Conservation (phyloP, 2,888 invertebrate species). For the Campopleginae sp. region DNA sequence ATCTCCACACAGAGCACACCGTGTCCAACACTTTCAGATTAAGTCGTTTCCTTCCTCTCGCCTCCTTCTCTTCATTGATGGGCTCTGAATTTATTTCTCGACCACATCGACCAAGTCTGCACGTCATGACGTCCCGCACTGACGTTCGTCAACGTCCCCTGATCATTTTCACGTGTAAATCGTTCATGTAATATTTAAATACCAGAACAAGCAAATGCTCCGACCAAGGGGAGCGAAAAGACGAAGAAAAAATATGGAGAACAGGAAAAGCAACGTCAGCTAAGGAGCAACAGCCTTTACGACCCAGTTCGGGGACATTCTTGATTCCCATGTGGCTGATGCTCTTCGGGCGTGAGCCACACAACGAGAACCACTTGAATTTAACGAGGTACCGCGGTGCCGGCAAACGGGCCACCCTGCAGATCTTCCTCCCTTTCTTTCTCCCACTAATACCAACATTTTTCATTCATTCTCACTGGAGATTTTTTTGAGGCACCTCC, state of each 20-base stretch:
- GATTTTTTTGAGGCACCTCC: slow-evolving; percentile 5
- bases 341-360: slow-evolving; percentile 71
- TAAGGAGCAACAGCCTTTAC: slow-evolving; percentile 74
- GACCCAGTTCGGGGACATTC: slow-evolving; percentile 81
- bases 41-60: slow-evolving; percentile 70
- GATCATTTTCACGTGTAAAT: not conserved
- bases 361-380: slow-evolving; percentile 79
- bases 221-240: slow-evolving; percentile 40
- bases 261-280: slow-evolving; percentile 57
- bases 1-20: slow-evolving; percentile 62
- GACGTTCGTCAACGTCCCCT: slow-evolving; percentile 52
- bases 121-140: slow-evolving; percentile 57
- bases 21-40: slow-evolving; percentile 72
- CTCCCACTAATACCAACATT: too few species aligned
- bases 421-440: slow-evolving; percentile 39
- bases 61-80: slow-evolving; percentile 42
- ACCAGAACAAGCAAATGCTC: slow-evolving; percentile 56
- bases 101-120: slow-evolving; percentile 59
- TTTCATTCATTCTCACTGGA: not conserved
- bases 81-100: slow-evolving; percentile 43
- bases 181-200: slow-evolving; percentile 37
- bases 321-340: slow-evolving; percentile 76
- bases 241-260: slow-evolving; percentile 49
- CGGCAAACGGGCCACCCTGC: slow-evolving; percentile 79
- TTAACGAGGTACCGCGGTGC: slow-evolving; percentile 77